A percentile compares a stretch with the other conserved stretches of the same genome.
These are phyloP conservation scores for Euplexia lucipara DNA, from an alignment of 2,888 invertebrate genomes.

Conservation along the genomic window DNA sequence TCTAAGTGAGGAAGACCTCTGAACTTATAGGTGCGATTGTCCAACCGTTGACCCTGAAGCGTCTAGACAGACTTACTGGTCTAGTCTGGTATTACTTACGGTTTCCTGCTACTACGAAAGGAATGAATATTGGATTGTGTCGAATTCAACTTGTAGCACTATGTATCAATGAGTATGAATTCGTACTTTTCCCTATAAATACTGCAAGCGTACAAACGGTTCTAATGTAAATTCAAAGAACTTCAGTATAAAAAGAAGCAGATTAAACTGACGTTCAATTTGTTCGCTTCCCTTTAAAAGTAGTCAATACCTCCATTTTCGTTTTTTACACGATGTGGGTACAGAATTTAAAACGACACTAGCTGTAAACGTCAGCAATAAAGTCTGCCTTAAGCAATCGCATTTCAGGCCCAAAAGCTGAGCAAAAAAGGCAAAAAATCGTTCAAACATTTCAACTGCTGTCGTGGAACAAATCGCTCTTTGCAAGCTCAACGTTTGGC, in stretches of 20 bases:
- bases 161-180: slow-evolving; percentile 15
- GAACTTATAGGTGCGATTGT: slow-evolving; percentile 64
- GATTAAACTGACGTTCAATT: slow-evolving; percentile 20
- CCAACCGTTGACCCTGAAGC: slow-evolving; percentile 65
- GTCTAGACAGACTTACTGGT: slow-evolving; percentile 65
- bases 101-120: slow-evolving; percentile 55
- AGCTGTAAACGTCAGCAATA: slow-evolving; percentile 56
- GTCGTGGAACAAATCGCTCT: slow-evolving; percentile 72
- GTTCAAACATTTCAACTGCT: slow-evolving; percentile 61
- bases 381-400: slow-evolving; percentile 53
- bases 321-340: slow-evolving; percentile 36
- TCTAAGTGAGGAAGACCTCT: slow-evolving; percentile 62
- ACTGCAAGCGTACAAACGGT: background rate
- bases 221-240: slow-evolving; percentile 14
- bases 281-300: slow-evolving; percentile 31
- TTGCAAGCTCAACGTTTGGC: slow-evolving; percentile 72
- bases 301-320: slow-evolving; percentile 28
- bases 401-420: slow-evolving; percentile 57
- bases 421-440: slow-evolving; percentile 36
- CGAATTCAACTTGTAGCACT: slow-evolving; percentile 32
- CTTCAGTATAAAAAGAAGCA: slow-evolving; percentile 16
- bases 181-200: background rate
- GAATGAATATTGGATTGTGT: slow-evolving; percentile 55
- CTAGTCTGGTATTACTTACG: slow-evolving; percentile 58
- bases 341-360: slow-evolving; percentile 51